Base-by-base conservation (phyloP, 1,140 invertebrate genomes). In the Drosophila albomicans region DNA sequence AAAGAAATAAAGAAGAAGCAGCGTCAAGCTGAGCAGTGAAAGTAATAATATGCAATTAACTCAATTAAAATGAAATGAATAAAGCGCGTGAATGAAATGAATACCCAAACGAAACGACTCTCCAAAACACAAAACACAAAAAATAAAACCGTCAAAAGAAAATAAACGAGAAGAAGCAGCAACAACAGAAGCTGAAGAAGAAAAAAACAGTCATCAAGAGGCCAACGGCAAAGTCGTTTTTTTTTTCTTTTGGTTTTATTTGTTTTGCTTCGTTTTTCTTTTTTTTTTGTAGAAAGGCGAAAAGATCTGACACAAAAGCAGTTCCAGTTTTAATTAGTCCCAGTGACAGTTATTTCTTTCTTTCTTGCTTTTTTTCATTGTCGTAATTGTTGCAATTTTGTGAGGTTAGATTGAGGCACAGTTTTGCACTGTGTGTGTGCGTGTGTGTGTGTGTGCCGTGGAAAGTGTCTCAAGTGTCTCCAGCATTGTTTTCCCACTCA, bases 41-140 rank as follows among this genome's bases (percentile, higher is more conserved):
- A 87, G 85, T 82, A 72, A 63, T 78, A 81, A 63, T 69, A 78
- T 66, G 78, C 65, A 74, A 80, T 80, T 80, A 80, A 75, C 70
- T 67, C 71, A 65, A 87, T 84, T 80, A 80, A 71, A 77, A 88
- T 38, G 73, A 76, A 71, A 76, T 61, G 46, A 49, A 70, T 61
- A 63, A 32, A 8, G 28, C 51, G 30, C 11, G 13, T 28, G 48
- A 49, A 11, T 13, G 49, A 52, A 57, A 57, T 41, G 54, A 57
- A 57, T 57, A 57, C 41, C 41, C 41, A 13, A 25, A n/a, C 38
- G 3, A 32, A 32, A 32, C 54, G 43, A 45, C 48, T 5, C 25
- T 32, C 48, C 3, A 59, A 69, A 5, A 49, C 5, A 71, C 13
- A 25, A 25, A 20, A 20, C 2, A 3, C 13, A 51, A 38, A n/a